Evolutionary conservation across 2,113 vertebrate genomes (phyloP), one percentile per base, ranked within the genome.

Genomic region (Suncus etruscus): DNA sequence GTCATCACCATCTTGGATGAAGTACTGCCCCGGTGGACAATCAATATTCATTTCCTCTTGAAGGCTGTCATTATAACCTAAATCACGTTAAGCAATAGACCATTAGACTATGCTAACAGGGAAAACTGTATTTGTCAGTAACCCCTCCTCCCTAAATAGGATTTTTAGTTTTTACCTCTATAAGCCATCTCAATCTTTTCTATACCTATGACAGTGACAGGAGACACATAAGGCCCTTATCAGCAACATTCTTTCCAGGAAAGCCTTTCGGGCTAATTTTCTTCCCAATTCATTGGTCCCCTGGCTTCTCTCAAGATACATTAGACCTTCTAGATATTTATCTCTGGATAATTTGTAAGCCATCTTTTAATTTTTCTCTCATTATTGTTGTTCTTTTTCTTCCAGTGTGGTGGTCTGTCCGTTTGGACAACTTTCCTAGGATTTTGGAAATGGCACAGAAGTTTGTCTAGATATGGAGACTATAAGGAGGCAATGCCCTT

Each of bases 11-110:
- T 98, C 98, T 97, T 99, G 99, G 95, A 99, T 97, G 97, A 99
- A 99, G 97, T 99, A 99, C 48, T 95, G 90, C n/a, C 98, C 98
- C 1, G 98, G 96, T 31, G 97, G 3, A 80, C 99, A 99, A 32
- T 93, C 95, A 0, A 99, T 97, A 78, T 99, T 99, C 97, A 98
- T 99, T 97, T 96, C 98, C n/a, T 98, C 98, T 98, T 99, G 99
- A 95, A 98, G 84, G 78, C 93, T 98, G 96, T 99, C 99, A 16
- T 99, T 98, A 47, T 99, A 99, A 78, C 97, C 99, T 99, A 97
- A 58, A 95, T 76, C n/a, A 65, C 8, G 31, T 95, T 94, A 96
- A 86, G 92, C 20, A 66, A 68, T 54, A 39, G 39, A 5, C 39
- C 39, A 14, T 54, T 54, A 54, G 11, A 54, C 54, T 39, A 66